Conservation (phyloP, 2,888 invertebrate species). For the Lithophane socia region DNA sequence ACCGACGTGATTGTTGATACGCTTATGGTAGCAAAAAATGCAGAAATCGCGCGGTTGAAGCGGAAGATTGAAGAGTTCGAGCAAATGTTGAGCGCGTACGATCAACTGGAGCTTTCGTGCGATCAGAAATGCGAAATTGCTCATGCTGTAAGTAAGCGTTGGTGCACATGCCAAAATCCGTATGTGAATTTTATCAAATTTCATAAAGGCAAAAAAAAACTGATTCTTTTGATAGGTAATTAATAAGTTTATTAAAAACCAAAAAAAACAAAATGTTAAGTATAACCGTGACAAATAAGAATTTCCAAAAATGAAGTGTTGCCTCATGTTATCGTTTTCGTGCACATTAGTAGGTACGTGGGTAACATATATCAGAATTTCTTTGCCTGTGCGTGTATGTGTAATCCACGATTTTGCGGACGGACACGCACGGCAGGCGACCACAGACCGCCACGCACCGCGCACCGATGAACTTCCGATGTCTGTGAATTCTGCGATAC, state of each 20-base stretch:
- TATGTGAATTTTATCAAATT: neutral
- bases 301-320: too few relatives aligned
- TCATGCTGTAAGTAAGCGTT: slow-evolving; percentile 78
- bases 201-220: neutral
- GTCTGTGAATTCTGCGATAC: too few relatives aligned
- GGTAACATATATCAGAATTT: neutral
- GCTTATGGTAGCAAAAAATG: slow-evolving; percentile 86
- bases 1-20: slow-evolving; percentile 86
- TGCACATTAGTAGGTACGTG: neutral
- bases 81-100: slow-evolving; percentile 83
- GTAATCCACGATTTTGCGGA: too few relatives aligned
- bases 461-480: too few relatives aligned
- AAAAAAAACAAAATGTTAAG: neutral
- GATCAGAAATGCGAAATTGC: slow-evolving; percentile 86
- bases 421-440: too few relatives aligned
- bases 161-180: neutral
- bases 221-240: neutral
- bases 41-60: slow-evolving; percentile 86
- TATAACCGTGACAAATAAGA: too few relatives aligned
- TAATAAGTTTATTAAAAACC: neutral
- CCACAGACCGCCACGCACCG: too few relatives aligned
- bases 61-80: slow-evolving; percentile 87
- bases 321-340: neutral
- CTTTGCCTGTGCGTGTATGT: neutral
- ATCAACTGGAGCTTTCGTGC: slow-evolving; percentile 83